Conservation (phyloP, 2,888 invertebrate genomes). For the Taenaris catops region DNA sequence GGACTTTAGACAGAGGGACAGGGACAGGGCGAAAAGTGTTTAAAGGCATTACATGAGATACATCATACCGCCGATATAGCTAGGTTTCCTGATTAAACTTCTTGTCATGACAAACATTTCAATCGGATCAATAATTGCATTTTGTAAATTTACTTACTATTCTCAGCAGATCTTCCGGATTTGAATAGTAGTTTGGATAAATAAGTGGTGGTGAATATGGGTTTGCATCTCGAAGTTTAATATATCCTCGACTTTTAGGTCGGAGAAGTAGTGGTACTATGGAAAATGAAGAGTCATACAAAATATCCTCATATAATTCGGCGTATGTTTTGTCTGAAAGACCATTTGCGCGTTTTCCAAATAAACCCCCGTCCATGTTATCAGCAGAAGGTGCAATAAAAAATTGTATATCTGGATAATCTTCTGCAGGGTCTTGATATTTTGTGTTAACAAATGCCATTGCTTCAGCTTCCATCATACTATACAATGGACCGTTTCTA, state of each 20-base stretch:
- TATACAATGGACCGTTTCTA: slow-evolving; percentile 84
- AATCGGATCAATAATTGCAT: too few species aligned
- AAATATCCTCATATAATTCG: slow-evolving; percentile 83
- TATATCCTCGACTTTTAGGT: slow-evolving; percentile 85
- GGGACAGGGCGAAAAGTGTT: too few species aligned
- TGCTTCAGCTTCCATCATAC: slow-evolving; percentile 88
- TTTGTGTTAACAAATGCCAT: slow-evolving; percentile 89
- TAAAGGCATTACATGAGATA: too few species aligned
- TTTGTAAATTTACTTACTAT: slow-evolving; percentile 83
- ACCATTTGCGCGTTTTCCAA: slow-evolving; percentile 84
- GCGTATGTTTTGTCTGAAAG: slow-evolving; percentile 84
- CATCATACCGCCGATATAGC: too few species aligned
- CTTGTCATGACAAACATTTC: too few species aligned
- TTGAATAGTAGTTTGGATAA: slow-evolving; percentile 91
- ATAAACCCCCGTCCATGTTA: slow-evolving; percentile 88
- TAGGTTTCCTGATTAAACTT: too few species aligned
- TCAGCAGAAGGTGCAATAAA: slow-evolving; percentile 88
- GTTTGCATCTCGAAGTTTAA: slow-evolving; percentile 83
- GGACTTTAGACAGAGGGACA: too few species aligned
- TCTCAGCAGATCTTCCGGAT: slow-evolving; percentile 85
- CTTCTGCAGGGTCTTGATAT: slow-evolving; percentile 82
- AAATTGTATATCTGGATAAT: slow-evolving; percentile 90
- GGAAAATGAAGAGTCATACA: slow-evolving; percentile 84
- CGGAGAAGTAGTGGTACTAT: slow-evolving; percentile 85
- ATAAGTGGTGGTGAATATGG: slow-evolving; percentile 89